A percentile compares a stretch with the other conserved stretches of the same genome.
Evolutionary conservation across 2,113 vertebrate genomes (phyloP).

Genomic region (Passer domesticus): DNA sequence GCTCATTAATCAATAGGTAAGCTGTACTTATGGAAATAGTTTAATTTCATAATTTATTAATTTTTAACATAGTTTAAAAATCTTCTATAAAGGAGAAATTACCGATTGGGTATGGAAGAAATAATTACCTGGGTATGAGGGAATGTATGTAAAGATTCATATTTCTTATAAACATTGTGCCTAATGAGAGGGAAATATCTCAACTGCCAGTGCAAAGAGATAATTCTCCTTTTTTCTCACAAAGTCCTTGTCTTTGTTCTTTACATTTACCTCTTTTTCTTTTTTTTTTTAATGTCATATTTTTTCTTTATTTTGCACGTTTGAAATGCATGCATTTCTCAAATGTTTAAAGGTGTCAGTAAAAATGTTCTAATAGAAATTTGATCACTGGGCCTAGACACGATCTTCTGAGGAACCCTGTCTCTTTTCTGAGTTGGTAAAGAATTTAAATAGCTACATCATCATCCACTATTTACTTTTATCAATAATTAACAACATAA

Average conservation of each 20-base stretch:
- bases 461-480: not conserved
- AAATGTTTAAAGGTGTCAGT: not conserved
- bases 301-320: not conserved
- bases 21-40: not conserved
- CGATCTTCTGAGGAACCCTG: not conserved
- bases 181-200: not conserved
- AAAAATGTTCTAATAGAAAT: not conserved
- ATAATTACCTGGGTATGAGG: not conserved
- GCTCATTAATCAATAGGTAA: not conserved
- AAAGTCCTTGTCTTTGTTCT: not conserved
- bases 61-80: not conserved
- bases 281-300: too few relatives aligned
- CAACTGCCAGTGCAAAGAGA: not conserved
- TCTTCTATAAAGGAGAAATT: not conserved
- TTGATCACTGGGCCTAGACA: not conserved
- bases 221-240: not conserved
- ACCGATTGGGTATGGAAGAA: fast-evolving
- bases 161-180: not conserved
- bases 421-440: not conserved
- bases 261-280: not conserved
- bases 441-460: not conserved
- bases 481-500: not conserved
- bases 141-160: not conserved
- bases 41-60: not conserved
- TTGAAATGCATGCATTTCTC: not conserved